Percentiles rank a stretch among this genome's conserved stretches.
phyloP scores from a whole-genome alignment of 2,113 vertebrate genomes.

The Brachypteracias leptosomus region DNA sequence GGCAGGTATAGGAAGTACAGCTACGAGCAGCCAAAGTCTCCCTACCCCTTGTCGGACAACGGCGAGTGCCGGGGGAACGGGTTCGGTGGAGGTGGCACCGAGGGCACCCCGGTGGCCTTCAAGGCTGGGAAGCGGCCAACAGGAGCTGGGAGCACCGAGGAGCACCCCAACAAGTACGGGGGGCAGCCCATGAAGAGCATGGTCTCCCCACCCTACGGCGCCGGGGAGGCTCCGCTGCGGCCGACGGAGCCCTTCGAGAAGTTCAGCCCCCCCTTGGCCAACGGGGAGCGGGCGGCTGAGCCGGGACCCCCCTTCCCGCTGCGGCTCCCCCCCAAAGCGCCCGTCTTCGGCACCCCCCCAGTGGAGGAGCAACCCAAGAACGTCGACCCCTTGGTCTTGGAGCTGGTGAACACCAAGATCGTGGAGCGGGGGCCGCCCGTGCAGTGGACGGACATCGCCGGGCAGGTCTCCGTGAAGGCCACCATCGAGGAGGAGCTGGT shows the following conservation, averaged over 20 bases:
- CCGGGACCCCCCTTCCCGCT: constrained; percentile 9
- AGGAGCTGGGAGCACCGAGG: not conserved
- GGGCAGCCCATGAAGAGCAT: constrained; percentile 77
- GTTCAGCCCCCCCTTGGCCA: constrained; percentile 82
- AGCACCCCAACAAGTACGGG: constrained; percentile 69
- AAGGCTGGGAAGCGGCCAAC: constrained; percentile 80
- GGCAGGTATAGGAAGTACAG: constrained; percentile 88
- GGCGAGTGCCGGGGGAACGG: constrained; percentile 85
- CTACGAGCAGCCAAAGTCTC: constrained; percentile 86
- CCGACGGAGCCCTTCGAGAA: constrained; percentile 70
- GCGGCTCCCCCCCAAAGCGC: constrained; percentile 65
- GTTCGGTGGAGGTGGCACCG: constrained; percentile 70
- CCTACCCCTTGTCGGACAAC: constrained; percentile 81
- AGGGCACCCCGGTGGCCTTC: constrained; percentile 72
- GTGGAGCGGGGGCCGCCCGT: constrained; percentile 86
- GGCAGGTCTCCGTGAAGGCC: constrained; percentile 86
- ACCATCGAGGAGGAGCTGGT: constrained; percentile 92
- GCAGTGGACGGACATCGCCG: constrained; percentile 89
- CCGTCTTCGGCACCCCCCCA: constrained; percentile 45
- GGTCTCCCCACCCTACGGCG: constrained; percentile 79
- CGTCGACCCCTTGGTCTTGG: constrained; percentile 81
- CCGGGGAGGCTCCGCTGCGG: constrained; percentile 69
- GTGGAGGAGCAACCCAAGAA: constrained; percentile 81
- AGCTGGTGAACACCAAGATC: constrained; percentile 85
- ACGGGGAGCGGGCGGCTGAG: constrained; percentile 72